Conservation (phyloP, 1,140 invertebrate species). For the Aphelinus certus region DNA sequence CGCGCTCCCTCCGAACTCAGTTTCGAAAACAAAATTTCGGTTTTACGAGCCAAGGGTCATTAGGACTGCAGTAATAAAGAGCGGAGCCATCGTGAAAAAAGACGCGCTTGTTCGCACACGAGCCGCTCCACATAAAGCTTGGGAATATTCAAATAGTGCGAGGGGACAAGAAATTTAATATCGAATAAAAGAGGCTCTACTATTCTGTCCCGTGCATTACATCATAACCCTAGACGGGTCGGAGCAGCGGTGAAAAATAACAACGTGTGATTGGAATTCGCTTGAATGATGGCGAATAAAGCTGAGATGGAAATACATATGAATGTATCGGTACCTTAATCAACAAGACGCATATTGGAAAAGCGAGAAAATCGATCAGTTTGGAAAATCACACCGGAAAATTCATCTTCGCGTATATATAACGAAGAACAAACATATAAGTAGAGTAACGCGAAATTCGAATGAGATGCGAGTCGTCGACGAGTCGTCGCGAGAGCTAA, state of each 20-base stretch:
- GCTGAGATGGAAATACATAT: too few relatives aligned
- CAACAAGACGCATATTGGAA: too few relatives aligned
- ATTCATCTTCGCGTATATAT: too few relatives aligned
- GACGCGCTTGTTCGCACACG: conserved; percentile 27
- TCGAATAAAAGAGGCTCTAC: conserved; percentile 44
- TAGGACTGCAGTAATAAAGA: conserved; percentile 40
- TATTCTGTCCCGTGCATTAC: conserved; percentile 44
- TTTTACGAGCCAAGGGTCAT: conserved; percentile 49
- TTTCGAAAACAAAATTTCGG: conserved; percentile 58
- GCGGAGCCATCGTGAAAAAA: conserved; percentile 14
- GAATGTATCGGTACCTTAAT: too few relatives aligned
- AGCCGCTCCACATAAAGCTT: conserved; percentile 1
- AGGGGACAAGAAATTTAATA: conserved; percentile 41
- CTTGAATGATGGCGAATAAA: too few relatives aligned
- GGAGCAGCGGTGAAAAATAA: neutral
- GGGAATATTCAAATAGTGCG: conserved; percentile 11
- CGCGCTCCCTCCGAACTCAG: conserved; percentile 33
- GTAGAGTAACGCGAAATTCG: neutral
- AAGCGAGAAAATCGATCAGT: too few relatives aligned
- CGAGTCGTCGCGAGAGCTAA: too few relatives aligned
- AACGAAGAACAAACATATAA: too few relatives aligned
- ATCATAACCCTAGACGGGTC: conserved; percentile 19
- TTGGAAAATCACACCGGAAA: too few relatives aligned
- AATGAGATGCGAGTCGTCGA: neutral
- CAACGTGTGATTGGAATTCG: too few relatives aligned